Percentiles rank a stretch among this genome's conserved stretches.
Conservation (phyloP, 1,140 invertebrate genomes). For the Dendrolimus kikuchii region DNA sequence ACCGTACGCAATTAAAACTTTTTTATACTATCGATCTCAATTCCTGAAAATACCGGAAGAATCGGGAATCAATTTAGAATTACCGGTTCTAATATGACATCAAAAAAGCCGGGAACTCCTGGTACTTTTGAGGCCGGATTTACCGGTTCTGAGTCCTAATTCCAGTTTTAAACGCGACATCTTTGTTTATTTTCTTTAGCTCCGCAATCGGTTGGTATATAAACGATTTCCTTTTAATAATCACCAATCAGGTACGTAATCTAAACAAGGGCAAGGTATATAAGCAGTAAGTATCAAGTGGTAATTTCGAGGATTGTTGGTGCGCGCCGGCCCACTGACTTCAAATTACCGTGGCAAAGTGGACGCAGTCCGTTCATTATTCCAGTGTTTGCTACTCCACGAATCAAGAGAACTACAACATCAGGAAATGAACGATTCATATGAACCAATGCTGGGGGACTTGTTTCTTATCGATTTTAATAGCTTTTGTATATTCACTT, state of each 20-base stretch:
- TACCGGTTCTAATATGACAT: too few relatives aligned
- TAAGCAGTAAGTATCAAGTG: slow-evolving; percentile 34
- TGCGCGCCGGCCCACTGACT: slow-evolving; percentile 52
- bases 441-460: slow-evolving; percentile 17
- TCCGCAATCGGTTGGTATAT: neutral
- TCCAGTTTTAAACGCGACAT: neutral
- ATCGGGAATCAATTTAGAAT: too few relatives aligned
- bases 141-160: too few relatives aligned
- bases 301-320: slow-evolving; percentile 60
- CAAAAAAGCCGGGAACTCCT: too few relatives aligned
- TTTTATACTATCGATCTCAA: too few relatives aligned
- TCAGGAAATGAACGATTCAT: slow-evolving; percentile 55
- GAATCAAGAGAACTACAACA: slow-evolving; percentile 46
- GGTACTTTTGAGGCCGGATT: too few relatives aligned
- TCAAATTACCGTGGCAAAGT: slow-evolving; percentile 58
- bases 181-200: neutral
- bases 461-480: too few relatives aligned
- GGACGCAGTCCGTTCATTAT: slow-evolving; percentile 47
- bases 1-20: too few relatives aligned
- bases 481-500: too few relatives aligned
- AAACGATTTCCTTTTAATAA: slow-evolving; percentile 1
- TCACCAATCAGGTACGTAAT: slow-evolving; percentile 20
- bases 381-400: slow-evolving; percentile 51
- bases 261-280: slow-evolving; percentile 14
- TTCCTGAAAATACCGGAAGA: too few relatives aligned